Evolutionary conservation across 1,140 invertebrate genomes (phyloP), one percentile per base, ranked within the genome.

Genomic region (Holotrichia oblita): DNA sequence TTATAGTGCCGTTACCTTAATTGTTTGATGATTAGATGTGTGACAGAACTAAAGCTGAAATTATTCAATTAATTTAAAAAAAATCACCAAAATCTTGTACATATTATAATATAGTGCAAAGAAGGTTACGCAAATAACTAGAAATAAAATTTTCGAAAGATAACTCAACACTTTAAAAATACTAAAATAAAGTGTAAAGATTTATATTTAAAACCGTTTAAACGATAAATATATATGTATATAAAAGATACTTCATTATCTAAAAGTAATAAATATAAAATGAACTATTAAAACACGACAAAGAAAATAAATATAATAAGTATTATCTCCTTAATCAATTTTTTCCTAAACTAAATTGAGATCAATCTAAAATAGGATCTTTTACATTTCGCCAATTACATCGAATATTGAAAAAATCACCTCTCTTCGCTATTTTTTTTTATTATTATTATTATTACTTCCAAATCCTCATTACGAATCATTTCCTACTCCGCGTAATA

Each of bases 271-370:
- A 55, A 55, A 17, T 55, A 55, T n/a, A 10, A 44, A 44, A 44
- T 10, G 0, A 10, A 2, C 9, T 55, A 55, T 17, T 55, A 55
- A 0, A 17, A 17, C 6, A 17, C 17, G 14, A 55, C n/a, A 55
- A n/a, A 55, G 27, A 3, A 55, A 55, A 55, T 55, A 55, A 55
- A 55, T n/a, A 55, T 17, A 55, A 55, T 55, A 55, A 55, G n/a
- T 55, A 55, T 17, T 55, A 55, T 17, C n/a, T 17, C 48, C 6
- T 55, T n/a, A n/a, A 17, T 34, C 48, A 55, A 55, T 17, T n/a
- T 55, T 17, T 55, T 55, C 12, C 48, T 7, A 55, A 10, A 17
- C 17, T 17, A 55, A n/a, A 55, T 55, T 17, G 48, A 55, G 12
- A 55, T 55, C n/a, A 17, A 55, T 17, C n/a, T 3, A 55, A 10